These are phyloP conservation scores for Tricholauxania praeusta DNA, from an alignment of 2,888 invertebrate species.

Conservation along the genomic window DNA sequence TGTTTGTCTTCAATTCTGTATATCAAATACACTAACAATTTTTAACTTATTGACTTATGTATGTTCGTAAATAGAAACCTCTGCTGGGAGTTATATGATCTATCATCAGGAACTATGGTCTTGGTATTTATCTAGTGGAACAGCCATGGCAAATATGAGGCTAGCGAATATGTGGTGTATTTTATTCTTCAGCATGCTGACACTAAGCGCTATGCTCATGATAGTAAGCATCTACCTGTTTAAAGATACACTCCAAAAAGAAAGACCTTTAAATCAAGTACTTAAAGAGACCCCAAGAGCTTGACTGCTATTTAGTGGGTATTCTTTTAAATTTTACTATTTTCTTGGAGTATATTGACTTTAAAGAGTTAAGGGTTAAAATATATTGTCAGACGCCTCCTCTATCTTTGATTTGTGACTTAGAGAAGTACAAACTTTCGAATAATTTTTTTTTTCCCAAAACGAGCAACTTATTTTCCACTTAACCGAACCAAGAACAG, in stretches of 20 bases:
- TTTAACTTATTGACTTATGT: too few species aligned
- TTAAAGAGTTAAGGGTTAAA: too few species aligned
- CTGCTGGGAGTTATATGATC: neutral
- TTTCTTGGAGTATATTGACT: too few species aligned
- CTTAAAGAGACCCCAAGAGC: too few species aligned
- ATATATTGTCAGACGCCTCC: too few species aligned
- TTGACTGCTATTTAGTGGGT: too few species aligned
- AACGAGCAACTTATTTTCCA: neutral
- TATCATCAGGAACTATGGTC: slow-evolving; percentile 34
- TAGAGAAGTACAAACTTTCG: too few species aligned
- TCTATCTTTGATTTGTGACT: too few species aligned
- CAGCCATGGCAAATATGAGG: slow-evolving; percentile 40
- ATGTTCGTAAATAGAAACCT: neutral
- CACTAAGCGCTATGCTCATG: slow-evolving; percentile 79
- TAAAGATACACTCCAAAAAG: too few species aligned
- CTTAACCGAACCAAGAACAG: neutral
- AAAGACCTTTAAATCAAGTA: too few species aligned
- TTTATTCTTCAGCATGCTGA: slow-evolving; percentile 80
- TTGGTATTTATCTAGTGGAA: slow-evolving; percentile 40
- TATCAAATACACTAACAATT: too few species aligned
- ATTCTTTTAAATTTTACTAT: too few species aligned
- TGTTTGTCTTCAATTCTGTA: neutral
- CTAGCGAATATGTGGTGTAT: slow-evolving; percentile 79
- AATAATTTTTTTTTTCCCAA: neutral
- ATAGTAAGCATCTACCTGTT: slow-evolving; percentile 79